Base-by-base conservation (phyloP, 2,797 vertebrate genomes). In the Scarus forsteni region DNA sequence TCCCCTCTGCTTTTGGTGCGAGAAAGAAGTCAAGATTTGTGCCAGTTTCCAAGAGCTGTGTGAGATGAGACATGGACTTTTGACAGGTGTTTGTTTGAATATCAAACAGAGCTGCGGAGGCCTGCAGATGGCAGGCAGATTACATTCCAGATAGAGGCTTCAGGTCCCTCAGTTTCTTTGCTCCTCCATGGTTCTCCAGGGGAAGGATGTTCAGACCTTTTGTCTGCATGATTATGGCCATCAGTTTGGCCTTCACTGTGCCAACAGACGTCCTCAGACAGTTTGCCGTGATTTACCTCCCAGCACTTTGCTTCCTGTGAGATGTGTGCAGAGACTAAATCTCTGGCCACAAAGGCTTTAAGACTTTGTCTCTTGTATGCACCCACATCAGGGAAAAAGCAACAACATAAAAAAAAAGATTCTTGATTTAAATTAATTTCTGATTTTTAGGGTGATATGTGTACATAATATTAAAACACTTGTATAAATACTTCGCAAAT, bases 71-170 rank as follows among this genome's bases (percentile, higher is more conserved):
- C 85, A 83, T 83, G 86, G 87, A 85, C 84, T 83, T 92, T 81
- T 91, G 89, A 93, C 90, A 91, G 90, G 91, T 92, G 92, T 94
- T 94, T 93, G 92, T 92, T 93, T 93, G 90, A 94, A 92, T 91
- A 93, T 90, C 89, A 90, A 89, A 90, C 89, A 90, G 88, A 88
- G 71, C 86, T 59, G 49, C 52, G 77, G 89, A 89, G 81, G 86
- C 82, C 89, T 92, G 86, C 94, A 94, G 93, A 94, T 93, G 90
- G 89, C 79, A 76, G 79, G 88, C 93, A 94, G 89, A 93, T 91
- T 93, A 90, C 87, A 88, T 94, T 94, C 91, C 93, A 91, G 86
- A 90, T 88, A 85, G 81, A 66, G 73, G 85, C 89, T 87, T 90
- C 81, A 66, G 87, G 80, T 78, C 81, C 78, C 67, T 19, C 58